Evolutionary conservation across 2,888 invertebrate genomes (phyloP), one percentile per base, ranked within the genome.

Genomic region (Eupithecia tripunctaria): DNA sequence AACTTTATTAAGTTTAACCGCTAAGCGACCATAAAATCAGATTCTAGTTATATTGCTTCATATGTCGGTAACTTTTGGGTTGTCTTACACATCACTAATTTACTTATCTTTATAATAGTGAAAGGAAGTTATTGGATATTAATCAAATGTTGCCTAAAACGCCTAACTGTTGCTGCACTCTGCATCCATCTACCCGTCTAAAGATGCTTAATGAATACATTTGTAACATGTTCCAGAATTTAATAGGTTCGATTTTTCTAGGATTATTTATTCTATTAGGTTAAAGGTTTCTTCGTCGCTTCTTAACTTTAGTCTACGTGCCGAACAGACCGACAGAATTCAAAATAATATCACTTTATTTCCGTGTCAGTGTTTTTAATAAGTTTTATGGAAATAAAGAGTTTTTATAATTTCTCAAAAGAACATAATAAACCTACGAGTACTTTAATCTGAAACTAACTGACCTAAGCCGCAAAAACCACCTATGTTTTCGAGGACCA

Each of bases 21-120:
- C 51, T 51, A 51, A 21, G 51, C 21, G 51, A 4, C 51, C 51
- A 51, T 51, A 51, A n/a, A 51, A 51, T 51, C 51, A 10, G 21
- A 51, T 51, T 51, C 21, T 10, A 51, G 51, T 51, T 10, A n/a
- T 12, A 10, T 60, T 60, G 60, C 60, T 8, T 47, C 27, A 51
- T 47, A 67, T 62, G 25, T 36, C 25, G 41, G 65, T 21, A 60
- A 14, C 12, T 25, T 56, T 25, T 56, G 12, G 21, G 56, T 56
- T 51, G 51, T 29, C 47, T 73, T 67, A 59, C 73, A 64, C 62
- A 67, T 43, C 15, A 25, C 21, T 47, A 69, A 79, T 79, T 79
- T 79, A 76, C 77, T 70, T 36, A 71, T 80, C 79, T 76, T 73
- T 80, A 43, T 78, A 80, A 47, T 63, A 66, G 67, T 70, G 70